Evolutionary conservation across 2,113 vertebrate genomes (phyloP), one percentile per base, ranked within the genome.

Genomic region (Suricata suricatta): DNA sequence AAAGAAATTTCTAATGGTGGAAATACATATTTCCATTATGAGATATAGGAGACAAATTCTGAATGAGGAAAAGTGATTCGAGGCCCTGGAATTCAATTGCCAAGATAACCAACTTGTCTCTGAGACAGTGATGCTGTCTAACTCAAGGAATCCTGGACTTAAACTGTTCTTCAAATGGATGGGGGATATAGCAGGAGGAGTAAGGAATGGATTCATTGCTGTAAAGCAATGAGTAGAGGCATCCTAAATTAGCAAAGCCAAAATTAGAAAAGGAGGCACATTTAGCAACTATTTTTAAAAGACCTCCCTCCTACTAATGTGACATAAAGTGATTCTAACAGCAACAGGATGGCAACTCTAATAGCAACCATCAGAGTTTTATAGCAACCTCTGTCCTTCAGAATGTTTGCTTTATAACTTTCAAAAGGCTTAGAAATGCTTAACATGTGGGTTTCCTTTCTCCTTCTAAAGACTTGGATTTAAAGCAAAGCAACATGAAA

Each of bases 401-500:
- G 33, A 96, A 82, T 60, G 23, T 31, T 77, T 79, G 85, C 60
- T 83, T 88, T 95, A 83, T 95, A 90, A 96, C 79, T 97, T 98
- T 87, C 90, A 81, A 84, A 97, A 98, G 93, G 82, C 85, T 89
- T 97, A 97, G 41, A 41, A 41, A 85, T 98, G 82, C 85, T 89
- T 97, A 97, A 97, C 95, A 63, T 41, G 15, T 83, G 23, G 31
- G 12, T 47, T 66, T 85, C 81, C 95, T 90, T 83, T 66, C 81
- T 69, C 83, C 29, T 90, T 64, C 41, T 57, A 88, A 98, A 91
- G 93, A 91, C 88, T 86, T 87, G 41, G 50, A 95, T 95, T 96
- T 66, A 96, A 98, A 98, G 96, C 96, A 93, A 90, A 98, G 97
- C 93, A 98, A 90, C 95, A 95, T 91, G 88, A 85, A 90, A 84